phyloP scores from a whole-genome alignment of 2,113 vertebrate genomes.

The Cryptomyrus ogoouensis region DNA sequence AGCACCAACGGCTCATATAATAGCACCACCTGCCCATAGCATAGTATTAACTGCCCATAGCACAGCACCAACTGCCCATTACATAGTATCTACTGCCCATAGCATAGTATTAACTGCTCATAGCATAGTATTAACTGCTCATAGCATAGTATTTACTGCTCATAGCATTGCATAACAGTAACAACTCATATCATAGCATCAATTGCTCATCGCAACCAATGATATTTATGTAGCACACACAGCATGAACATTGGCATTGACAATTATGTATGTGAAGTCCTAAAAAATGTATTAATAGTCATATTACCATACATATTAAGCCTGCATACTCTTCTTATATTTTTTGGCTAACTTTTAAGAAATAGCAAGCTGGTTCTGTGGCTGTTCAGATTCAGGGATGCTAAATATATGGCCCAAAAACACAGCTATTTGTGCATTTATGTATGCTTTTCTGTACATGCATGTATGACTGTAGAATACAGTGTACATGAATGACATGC shows the following conservation, averaged over 20 bases:
- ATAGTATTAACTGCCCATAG: neutral
- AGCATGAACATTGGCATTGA: neutral
- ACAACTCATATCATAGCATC: too few species aligned
- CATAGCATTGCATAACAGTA: too few species aligned
- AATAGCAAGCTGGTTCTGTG: neutral
- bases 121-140: neutral
- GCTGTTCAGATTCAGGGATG: neutral
- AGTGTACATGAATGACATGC: neutral
- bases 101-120: neutral
- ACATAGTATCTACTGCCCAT: neutral
- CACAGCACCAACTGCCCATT: neutral
- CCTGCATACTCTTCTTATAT: neutral
- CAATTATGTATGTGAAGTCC: neutral
- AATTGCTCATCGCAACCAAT: neutral
- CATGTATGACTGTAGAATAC: neutral
- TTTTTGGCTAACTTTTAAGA: neutral
- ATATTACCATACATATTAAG: neutral
- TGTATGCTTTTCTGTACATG: neutral
- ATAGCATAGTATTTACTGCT: too few species aligned
- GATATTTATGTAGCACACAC: neutral
- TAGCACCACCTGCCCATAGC: neutral
- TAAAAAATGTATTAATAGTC: neutral
- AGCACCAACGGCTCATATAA: neutral
- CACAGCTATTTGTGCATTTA: neutral
- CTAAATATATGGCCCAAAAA: neutral